phyloP scores from a whole-genome alignment of 2,113 vertebrate species.

The Forbesichthys papilliferus region DNA sequence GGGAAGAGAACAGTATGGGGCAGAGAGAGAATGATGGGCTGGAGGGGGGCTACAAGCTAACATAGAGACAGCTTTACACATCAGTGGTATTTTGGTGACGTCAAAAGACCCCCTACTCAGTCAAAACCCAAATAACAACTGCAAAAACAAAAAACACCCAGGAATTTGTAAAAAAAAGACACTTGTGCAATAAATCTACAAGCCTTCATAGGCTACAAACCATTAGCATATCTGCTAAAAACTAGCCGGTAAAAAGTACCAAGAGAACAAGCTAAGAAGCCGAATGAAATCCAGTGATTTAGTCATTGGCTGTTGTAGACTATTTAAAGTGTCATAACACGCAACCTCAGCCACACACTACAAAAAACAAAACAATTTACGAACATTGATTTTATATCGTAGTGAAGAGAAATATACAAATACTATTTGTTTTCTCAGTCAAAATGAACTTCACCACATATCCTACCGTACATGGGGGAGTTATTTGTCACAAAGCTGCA shows the following conservation, averaged over 20 bases:
- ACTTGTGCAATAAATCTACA: neutral
- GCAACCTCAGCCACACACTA: constrained; percentile 25
- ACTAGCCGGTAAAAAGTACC: constrained; percentile 12
- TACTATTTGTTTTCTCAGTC: constrained; percentile 29
- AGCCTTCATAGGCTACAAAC: neutral
- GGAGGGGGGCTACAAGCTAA: constrained; percentile 52
- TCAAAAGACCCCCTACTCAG: constrained; percentile 52
- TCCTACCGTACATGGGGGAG: constrained; percentile 35
- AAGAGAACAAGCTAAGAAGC: neutral
- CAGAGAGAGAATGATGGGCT: constrained; percentile 45
- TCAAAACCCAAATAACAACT: constrained; percentile 15
- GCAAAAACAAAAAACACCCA: neutral
- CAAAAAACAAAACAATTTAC: constrained; percentile 20
- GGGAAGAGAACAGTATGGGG: constrained; percentile 61
- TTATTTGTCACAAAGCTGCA: constrained; percentile 61
- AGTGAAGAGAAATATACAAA: constrained; percentile 37
- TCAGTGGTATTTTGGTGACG: constrained; percentile 65
- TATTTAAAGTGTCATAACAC: constrained; percentile 25
- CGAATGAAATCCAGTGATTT: constrained; percentile 1
- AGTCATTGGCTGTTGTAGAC: constrained; percentile 1
- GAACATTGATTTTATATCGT: constrained; percentile 18
- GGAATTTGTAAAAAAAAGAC: neutral
- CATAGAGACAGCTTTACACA: constrained; percentile 62
- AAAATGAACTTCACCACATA: constrained; percentile 24
- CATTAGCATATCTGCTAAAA: neutral